phyloP scores from a whole-genome alignment of 2,797 vertebrate genomes.

The Ctenochaetus hawaiiensis region DNA sequence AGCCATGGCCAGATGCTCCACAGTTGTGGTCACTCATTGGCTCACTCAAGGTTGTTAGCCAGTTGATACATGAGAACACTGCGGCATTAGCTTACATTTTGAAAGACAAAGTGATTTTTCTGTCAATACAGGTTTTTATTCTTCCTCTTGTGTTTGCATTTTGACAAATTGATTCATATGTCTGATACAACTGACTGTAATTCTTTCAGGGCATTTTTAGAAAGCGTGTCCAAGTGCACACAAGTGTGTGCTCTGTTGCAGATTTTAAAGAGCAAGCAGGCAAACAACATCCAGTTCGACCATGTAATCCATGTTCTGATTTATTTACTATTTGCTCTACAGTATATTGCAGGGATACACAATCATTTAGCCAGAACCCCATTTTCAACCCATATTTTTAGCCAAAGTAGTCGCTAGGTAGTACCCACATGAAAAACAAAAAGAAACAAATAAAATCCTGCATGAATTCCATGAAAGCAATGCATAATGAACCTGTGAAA shows the following conservation, averaged over 20 bases:
- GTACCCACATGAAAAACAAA: too few species aligned
- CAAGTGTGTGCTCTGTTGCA: constrained; percentile 1
- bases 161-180: neutral
- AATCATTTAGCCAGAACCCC: neutral
- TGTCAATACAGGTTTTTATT: neutral
- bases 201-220: neutral
- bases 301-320: neutral
- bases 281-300: neutral
- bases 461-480: too few species aligned
- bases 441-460: too few species aligned
- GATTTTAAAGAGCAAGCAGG: constrained; percentile 15
- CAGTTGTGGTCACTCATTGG: constrained; percentile 8
- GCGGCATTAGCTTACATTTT: neutral
- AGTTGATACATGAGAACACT: neutral
- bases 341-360: neutral
- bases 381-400: too few species aligned
- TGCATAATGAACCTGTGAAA: too few species aligned
- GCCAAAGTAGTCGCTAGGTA: too few species aligned
- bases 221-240: neutral
- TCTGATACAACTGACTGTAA: neutral
- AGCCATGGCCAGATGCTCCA: neutral
- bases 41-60: neutral
- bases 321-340: neutral
- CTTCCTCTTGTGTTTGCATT: neutral
- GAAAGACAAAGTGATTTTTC: neutral